Evolutionary conservation across 2,797 vertebrate species (phyloP).

Genomic region (Ispidina lecontei): DNA sequence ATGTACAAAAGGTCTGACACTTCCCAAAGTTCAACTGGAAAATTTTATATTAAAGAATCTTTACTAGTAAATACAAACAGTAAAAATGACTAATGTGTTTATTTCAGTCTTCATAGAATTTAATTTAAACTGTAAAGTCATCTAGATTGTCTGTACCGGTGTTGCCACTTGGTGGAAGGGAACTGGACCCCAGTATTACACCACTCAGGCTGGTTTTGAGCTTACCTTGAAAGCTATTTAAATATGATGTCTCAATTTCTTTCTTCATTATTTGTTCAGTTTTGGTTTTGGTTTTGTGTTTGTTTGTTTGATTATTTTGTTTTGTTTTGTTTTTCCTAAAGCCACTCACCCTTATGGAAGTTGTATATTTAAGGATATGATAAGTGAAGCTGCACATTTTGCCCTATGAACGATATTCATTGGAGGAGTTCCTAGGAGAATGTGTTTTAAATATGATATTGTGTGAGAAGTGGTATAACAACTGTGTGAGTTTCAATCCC

Average conservation of each 20-base stretch:
- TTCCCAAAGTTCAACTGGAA: neutral
- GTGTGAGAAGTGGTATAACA: conserved; percentile 28
- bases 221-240: neutral
- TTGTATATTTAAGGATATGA: conserved; percentile 14
- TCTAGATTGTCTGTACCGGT: neutral
- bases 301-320: no score
- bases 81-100: neutral
- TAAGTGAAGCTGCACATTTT: conserved; percentile 27
- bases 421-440: conserved; percentile 47
- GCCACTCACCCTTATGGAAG: neutral
- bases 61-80: neutral
- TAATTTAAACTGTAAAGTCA: neutral
- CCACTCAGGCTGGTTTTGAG: neutral
- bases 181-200: neutral
- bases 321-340: neutral
- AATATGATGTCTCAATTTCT: neutral
- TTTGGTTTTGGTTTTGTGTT: neutral
- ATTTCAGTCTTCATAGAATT: neutral
- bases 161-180: neutral
- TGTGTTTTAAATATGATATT: conserved; percentile 62
- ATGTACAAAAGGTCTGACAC: neutral
- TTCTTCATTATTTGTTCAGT: neutral
- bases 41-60: neutral
- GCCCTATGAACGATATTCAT: conserved; percentile 31
- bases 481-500: conserved; percentile 16